Base-by-base conservation (phyloP, 2,113 vertebrate genomes). In the Melanocharis versteri region DNA sequence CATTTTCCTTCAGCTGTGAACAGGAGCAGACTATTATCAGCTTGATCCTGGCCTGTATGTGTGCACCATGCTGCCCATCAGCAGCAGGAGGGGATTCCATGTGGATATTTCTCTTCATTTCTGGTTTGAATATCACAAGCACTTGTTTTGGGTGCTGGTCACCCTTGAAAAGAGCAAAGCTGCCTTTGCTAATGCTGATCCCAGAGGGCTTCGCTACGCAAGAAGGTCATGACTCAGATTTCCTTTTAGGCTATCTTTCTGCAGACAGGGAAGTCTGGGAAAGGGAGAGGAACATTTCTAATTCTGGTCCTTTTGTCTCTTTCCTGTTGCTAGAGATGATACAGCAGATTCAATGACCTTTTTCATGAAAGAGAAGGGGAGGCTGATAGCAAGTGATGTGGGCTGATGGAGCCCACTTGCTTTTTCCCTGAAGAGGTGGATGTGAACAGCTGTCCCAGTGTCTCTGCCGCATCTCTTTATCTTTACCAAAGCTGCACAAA, bases 191-290 rank as follows among this genome's bases (percentile, higher is more conserved):
- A 35, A 30, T 1, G 4, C 9, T 95, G 64, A 80, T 92, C 33
- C 47, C 51, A n/a, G 6, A 16, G 31, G 35, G 40, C 35, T 83
- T 86, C 1, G 2, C 54, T 77, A 58, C 72, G 42, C 50, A 73
- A 80, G 70, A 91, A 79, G 79, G 80, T 94, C 40, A 54, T 27
- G 71, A 90, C 68, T 95, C 83, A 79, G 15, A 83, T 96, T 94
- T 90, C 80, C 39, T 86, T 56, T 72, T 53, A 54, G 19, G 13
- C 39, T 72, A 10, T 70, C 20, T 58, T 90, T 86, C 40, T 88
- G 75, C 61, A 69, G 79, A 42, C 2, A 1, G 19, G 30, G 13
- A 93, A 73, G 68, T 83, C 83, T 88, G 33, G 8, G 48, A 71
- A 85, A 76, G 13, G 24, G 44, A 90, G 35, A 83, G 35, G 24